Conservation (phyloP, 2,797 vertebrate genomes). For the Bradypodion ventrale region DNA sequence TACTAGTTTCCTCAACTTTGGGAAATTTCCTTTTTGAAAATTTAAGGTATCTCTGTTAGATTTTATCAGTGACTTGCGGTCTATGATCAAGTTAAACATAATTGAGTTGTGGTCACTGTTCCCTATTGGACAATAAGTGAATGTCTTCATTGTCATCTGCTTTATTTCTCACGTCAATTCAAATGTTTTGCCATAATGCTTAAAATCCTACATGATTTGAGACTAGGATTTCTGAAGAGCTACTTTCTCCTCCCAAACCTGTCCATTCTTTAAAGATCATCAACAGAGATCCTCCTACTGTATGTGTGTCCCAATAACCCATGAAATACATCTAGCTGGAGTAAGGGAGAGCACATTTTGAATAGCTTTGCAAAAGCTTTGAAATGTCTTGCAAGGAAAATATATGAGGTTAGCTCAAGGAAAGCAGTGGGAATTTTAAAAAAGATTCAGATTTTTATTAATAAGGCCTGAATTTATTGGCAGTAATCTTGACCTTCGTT, state of each 20-base stretch:
- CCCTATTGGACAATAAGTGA: too few relatives aligned
- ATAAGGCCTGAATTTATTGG: not conserved
- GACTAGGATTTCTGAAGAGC: not conserved
- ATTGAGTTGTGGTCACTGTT: too few relatives aligned
- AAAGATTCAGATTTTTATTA: not conserved
- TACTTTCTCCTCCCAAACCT: not conserved
- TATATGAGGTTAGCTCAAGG: not conserved
- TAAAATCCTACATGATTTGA: too few relatives aligned
- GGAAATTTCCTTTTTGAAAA: too few relatives aligned
- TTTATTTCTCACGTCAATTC: too few relatives aligned
- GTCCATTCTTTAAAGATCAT: not conserved
- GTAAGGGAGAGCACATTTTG: not conserved
- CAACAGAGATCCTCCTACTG: not conserved
- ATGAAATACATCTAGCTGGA: not conserved
- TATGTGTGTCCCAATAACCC: not conserved
- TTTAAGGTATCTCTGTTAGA: too few relatives aligned
- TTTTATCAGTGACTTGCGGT: too few relatives aligned
- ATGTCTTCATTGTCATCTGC: too few relatives aligned
- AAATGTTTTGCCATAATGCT: too few relatives aligned
- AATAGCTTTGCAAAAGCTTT: not conserved
- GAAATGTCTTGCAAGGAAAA: not conserved
- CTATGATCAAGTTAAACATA: too few relatives aligned
- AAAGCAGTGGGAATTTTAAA: not conserved
- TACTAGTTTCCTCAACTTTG: too few relatives aligned
- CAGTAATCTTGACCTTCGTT: not conserved